Conservation (phyloP, 2,888 invertebrate genomes). For the Brassicogethes aeneus region DNA sequence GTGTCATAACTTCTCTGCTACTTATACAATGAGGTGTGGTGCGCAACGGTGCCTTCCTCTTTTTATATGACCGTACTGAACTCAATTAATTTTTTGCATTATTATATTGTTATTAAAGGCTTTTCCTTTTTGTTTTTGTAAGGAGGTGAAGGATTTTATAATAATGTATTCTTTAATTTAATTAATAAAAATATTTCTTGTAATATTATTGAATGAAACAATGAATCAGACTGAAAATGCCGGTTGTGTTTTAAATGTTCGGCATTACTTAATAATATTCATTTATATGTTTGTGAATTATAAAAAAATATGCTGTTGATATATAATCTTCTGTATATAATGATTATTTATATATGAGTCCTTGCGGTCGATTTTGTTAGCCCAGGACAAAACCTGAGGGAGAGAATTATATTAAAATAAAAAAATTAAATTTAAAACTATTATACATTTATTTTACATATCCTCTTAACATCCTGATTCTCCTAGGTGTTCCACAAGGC, state of each 20-base stretch:
- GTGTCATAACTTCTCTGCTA: background rate
- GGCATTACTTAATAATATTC: slow-evolving; percentile 23
- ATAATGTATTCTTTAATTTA: slow-evolving; percentile 16
- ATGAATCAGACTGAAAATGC: slow-evolving; percentile 28
- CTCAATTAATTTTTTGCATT: slow-evolving; percentile 16
- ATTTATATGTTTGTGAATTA: slow-evolving; percentile 25
- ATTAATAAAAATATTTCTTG: slow-evolving; percentile 14
- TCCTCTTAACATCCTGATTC: too few species aligned
- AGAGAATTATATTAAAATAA: slow-evolving; percentile 38
- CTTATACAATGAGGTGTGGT: slow-evolving; percentile 36
- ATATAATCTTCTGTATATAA: slow-evolving; percentile 9
- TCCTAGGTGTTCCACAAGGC: too few species aligned
- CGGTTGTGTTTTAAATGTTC: slow-evolving; percentile 13
- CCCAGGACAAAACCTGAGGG: slow-evolving; percentile 41
- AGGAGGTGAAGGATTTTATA: slow-evolving; percentile 23
- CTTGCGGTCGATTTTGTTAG: slow-evolving; percentile 41
- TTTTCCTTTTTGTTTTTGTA: slow-evolving; percentile 16
- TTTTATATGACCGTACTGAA: slow-evolving; percentile 36
- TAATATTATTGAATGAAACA: slow-evolving; percentile 13
- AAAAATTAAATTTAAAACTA: slow-evolving; percentile 13
- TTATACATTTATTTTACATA: slow-evolving; percentile 50
- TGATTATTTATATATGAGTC: slow-evolving; percentile 29
- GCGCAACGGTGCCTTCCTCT: slow-evolving; percentile 40
- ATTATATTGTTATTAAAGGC: slow-evolving; percentile 12
- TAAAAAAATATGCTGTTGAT: slow-evolving; percentile 13